Percentiles rank a stretch among this genome's conserved stretches.
Conservation (phyloP, 35 echinoderm and acorn worm genomes). For the Hemicentrotus pulcherrimus region DNA sequence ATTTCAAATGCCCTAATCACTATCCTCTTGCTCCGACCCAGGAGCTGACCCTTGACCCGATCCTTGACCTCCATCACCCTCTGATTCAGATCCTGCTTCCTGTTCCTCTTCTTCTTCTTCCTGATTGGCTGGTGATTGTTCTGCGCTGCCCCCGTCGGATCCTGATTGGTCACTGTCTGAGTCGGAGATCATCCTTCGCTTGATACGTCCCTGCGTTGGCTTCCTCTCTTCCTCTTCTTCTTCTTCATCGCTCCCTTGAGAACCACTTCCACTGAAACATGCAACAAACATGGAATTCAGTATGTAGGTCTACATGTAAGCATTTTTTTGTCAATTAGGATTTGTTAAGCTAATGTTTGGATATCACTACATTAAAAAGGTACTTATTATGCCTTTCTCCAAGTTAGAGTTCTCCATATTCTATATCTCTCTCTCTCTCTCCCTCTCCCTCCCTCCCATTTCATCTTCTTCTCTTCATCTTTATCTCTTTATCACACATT, state of each 20-base stretch:
- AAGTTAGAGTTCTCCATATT: too few species aligned
- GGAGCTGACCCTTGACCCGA: conserved; percentile 28
- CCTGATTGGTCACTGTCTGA: conserved; percentile 37
- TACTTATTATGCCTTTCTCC: too few species aligned
- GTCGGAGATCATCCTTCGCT: conserved; percentile 57
- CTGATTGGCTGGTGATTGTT: conserved; percentile 33
- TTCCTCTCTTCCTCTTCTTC: conserved; percentile 27
- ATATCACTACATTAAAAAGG: too few species aligned
- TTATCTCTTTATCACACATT: too few species aligned
- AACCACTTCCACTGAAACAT: conserved; percentile 53
- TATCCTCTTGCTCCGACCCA: conserved; percentile 45
- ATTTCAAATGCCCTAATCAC: conserved; percentile 55
- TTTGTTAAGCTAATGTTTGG: too few species aligned
- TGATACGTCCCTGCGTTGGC: conserved; percentile 42
- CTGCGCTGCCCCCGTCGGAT: not conserved
- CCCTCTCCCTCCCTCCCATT: too few species aligned
- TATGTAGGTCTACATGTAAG: not conserved
- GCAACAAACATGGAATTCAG: not conserved
- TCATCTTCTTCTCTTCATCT: too few species aligned
- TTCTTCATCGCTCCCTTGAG: conserved; percentile 37
- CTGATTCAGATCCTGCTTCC: conserved; percentile 52
- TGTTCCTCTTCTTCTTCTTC: not conserved
- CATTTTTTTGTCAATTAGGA: too few species aligned
- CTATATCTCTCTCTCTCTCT: too few species aligned
- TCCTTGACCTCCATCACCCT: conserved; percentile 50